Percentiles rank a stretch among this genome's conserved stretches.
Conservation (phyloP, 1,140 invertebrate genomes). For the Caenorhabditis briggsae region DNA sequence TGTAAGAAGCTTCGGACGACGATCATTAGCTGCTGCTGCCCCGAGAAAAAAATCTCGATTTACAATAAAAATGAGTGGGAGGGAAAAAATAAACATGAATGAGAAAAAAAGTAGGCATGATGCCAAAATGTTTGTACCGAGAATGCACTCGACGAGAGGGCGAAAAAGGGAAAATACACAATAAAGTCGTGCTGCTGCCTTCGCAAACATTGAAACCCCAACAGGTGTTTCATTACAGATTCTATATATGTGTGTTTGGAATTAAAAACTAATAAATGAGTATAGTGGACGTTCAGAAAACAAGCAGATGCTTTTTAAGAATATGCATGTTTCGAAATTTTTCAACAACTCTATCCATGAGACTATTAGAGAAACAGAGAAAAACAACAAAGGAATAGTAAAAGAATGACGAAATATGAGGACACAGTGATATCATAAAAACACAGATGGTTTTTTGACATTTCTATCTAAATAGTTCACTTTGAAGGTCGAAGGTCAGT, state of each 20-base stretch:
- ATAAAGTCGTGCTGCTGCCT: slow-evolving; percentile 9
- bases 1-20: not conserved
- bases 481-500: too few species aligned
- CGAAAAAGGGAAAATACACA: not conserved
- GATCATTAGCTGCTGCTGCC: slow-evolving; percentile 3
- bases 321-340: slow-evolving; percentile 9
- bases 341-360: not conserved
- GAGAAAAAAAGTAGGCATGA: too few species aligned
- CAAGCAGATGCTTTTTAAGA: not conserved
- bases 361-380: not conserved
- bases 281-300: too few species aligned
- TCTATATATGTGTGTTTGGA: not conserved
- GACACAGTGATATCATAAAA: slow-evolving; percentile 15
- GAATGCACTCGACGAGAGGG: not conserved
- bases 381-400: not conserved
- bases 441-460: not conserved
- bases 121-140: slow-evolving; percentile 4
- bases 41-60: not conserved
- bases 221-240: slow-evolving; percentile 23
- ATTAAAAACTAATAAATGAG: not conserved
- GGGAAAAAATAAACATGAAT: slow-evolving; percentile 30
- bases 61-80: not conserved
- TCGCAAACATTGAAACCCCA: slow-evolving; percentile 5
- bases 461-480: too few species aligned
- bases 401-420: slow-evolving; percentile 40